Conservation (phyloP, 2,797 vertebrate genomes). For the Onychomys arenicola region DNA sequence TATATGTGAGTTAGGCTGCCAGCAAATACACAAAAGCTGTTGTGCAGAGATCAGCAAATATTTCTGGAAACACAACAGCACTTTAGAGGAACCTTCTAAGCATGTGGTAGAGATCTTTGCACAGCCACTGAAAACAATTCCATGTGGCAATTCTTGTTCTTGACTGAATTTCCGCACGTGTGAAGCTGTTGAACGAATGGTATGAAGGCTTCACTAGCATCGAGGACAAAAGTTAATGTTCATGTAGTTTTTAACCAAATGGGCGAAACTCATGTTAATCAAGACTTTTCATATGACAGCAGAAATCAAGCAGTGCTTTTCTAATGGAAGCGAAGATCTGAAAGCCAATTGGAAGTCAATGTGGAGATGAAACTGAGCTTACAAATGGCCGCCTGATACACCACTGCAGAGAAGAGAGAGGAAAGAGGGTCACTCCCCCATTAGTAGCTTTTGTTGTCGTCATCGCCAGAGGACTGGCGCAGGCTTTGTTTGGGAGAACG, state of each 20-base stretch:
- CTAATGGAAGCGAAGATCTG: neutral
- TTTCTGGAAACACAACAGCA: conserved; percentile 28
- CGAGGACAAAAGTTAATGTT: neutral
- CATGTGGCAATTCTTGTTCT: neutral
- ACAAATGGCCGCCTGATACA: neutral
- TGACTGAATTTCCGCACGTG: conserved; percentile 29
- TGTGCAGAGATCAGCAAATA: conserved; percentile 74
- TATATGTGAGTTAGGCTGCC: conserved; percentile 68
- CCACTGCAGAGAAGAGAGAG: neutral
- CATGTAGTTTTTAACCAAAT: neutral
- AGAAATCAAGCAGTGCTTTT: neutral
- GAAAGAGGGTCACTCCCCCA: neutral
- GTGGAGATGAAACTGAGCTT: conserved; percentile 8
- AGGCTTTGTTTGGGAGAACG: neutral
- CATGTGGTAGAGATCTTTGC: neutral
- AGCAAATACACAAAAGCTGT: conserved; percentile 66
- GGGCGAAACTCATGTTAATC: neutral
- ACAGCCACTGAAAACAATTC: neutral
- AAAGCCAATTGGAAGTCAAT: neutral
- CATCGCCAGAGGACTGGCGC: neutral
- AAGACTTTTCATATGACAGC: neutral
- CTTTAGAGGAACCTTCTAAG: conserved; percentile 16
- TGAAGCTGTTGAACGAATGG: neutral
- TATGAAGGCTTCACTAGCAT: neutral
- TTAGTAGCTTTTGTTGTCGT: neutral